phyloP scores from a whole-genome alignment of 2,888 invertebrate species.

The Leucophora obtusa region DNA sequence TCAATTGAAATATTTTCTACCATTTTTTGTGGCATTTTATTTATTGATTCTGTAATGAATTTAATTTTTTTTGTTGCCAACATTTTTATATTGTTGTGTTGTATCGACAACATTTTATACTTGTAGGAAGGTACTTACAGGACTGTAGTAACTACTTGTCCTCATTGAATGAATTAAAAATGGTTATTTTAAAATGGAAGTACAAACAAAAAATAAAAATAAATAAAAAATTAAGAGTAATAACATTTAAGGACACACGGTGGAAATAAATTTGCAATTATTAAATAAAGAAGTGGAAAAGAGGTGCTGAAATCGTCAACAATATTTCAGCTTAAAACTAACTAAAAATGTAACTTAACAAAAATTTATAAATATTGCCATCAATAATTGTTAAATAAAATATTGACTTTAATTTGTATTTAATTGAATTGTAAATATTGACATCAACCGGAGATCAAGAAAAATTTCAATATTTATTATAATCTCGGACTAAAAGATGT shows the following conservation, averaged over 20 bases:
- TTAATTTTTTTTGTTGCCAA: constrained; percentile 22
- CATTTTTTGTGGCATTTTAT: constrained; percentile 52
- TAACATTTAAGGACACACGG: constrained; percentile 19
- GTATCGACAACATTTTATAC: constrained; percentile 9
- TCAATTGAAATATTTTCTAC: constrained; percentile 53
- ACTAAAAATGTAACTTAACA: no score
- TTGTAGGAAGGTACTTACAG: constrained; percentile 33
- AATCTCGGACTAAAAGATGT: no score
- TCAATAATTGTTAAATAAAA: no score
- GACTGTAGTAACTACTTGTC: not conserved
- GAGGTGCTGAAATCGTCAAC: no score
- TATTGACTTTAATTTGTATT: no score
- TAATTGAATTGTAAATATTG: no score
- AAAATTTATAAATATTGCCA: no score
- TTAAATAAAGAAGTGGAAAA: no score
- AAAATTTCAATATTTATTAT: no score
- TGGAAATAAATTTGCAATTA: no score
- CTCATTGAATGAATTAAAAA: constrained; percentile 38
- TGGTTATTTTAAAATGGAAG: constrained; percentile 22
- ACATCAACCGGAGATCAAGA: no score
- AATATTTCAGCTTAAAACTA: no score
- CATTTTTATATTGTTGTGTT: not conserved
- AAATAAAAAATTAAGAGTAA: not conserved
- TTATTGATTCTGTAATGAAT: constrained; percentile 60
- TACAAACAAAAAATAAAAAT: not conserved